Evolutionary conservation across 2,888 invertebrate species (phyloP).

Genomic region (Pollenia labialis): DNA sequence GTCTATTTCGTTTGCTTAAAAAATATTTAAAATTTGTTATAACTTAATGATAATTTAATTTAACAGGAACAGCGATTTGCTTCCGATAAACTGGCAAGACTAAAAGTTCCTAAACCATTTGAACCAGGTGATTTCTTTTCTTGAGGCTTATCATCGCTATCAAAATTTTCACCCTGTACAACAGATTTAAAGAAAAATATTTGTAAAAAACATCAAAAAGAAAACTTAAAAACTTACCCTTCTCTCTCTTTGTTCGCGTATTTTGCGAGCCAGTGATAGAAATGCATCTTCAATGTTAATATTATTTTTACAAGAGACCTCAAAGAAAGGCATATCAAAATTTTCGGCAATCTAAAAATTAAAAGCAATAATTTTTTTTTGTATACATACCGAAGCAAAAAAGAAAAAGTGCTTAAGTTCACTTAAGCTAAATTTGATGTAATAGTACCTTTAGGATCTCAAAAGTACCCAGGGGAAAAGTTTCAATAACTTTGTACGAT

Average conservation of each 20-base stretch:
- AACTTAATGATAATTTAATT: slow-evolving; percentile 53
- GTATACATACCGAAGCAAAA: too few species aligned
- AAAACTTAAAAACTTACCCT: slow-evolving; percentile 85
- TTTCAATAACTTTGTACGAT: too few species aligned
- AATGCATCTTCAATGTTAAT: slow-evolving; percentile 94
- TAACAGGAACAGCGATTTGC: slow-evolving; percentile 84
- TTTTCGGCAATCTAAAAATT: slow-evolving; percentile 90
- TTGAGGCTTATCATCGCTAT: slow-evolving; percentile 83
- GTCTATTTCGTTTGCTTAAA: slow-evolving; percentile 45
- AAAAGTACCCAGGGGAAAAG: too few species aligned
- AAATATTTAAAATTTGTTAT: slow-evolving; percentile 12
- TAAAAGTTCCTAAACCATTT: slow-evolving; percentile 83
- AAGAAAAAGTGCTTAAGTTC: too few species aligned
- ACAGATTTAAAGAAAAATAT: slow-evolving; percentile 3
- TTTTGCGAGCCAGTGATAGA: slow-evolving; percentile 91
- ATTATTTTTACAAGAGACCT: slow-evolving; percentile 94
- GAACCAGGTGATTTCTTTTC: slow-evolving; percentile 83
- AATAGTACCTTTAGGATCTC: too few species aligned
- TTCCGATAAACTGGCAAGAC: slow-evolving; percentile 83
- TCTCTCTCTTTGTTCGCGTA: slow-evolving; percentile 91
- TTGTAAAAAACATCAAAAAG: background rate
- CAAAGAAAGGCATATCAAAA: slow-evolving; percentile 94
- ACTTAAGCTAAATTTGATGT: too few species aligned
- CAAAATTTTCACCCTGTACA: slow-evolving; percentile 84
- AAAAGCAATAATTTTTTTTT: background rate